Base-by-base conservation (phyloP, 2,797 vertebrate genomes). In the Morus bassanus region DNA sequence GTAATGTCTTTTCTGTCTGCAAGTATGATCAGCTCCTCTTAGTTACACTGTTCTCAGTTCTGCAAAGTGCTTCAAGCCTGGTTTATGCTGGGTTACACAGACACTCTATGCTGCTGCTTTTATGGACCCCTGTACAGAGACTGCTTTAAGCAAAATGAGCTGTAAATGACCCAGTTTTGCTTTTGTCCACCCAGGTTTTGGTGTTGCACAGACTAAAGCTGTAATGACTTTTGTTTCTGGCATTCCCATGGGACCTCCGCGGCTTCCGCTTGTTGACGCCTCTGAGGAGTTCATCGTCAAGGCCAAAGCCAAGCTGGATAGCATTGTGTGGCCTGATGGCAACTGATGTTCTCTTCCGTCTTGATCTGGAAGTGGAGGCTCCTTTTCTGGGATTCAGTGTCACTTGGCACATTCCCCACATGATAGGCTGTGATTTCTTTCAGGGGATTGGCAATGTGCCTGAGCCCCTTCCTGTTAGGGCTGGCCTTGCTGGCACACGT, bases 121-220 rank as follows among this genome's bases (percentile, higher is more conserved):
- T 64, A 70, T 33, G 15, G n/a, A 59, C 46, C 13, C 31, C 23
- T 45, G 2, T 25, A 14, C 16, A 45, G 45, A 46, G 46, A 30
- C n/a, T 70, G 31, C 50, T 83, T 39, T 68, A 61, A 80, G 59
- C n/a, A 56, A 76, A 70, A 13, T 3, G 6, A 35, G 37, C 48
- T 70, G 25, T 33, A 69, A 60, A 45, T 33, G 59, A 37, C 10
- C 59, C 69, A 56, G 50, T 61, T 92, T 45, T 89, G 72, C 86
- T 77, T 96, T 96, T 97, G 87, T 85, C 51, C 67, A 6, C 96
- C 35, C 96, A 99, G 99, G 99, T 87, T 99, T 99, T 86, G 98
- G 99, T 89, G 91, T 99, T 88, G 98, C 99, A 2, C 98, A 99
- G 94, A 99, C 98, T 95, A 99, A 99, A 98, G 98, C 98, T 95